Evolutionary conservation across 2,888 invertebrate species (phyloP), one percentile per base, ranked within the genome.

Genomic region (Ypsolopha sequella): DNA sequence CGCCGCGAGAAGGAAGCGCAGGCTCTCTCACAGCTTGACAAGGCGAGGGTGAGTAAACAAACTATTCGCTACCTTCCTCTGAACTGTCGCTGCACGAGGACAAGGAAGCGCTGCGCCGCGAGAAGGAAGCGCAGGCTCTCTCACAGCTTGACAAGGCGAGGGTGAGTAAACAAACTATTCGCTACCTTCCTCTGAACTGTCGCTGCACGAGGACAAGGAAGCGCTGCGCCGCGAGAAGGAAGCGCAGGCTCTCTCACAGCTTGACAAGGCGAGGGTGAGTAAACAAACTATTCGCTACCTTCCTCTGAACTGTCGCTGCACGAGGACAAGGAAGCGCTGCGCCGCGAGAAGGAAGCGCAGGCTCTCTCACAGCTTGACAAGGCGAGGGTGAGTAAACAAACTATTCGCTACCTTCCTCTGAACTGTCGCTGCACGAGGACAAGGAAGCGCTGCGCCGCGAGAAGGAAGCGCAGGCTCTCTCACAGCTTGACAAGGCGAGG

Each of bases 21-120:
- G 90, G 98, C 98, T 74, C 92, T 97, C 88, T 92, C 93, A 82
- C 98, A 98, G 89, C 92, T 99, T 85, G 97, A 98, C 86, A 97
- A 97, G 91, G 98, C 98, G 70, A 92, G 95, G 92, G 98, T 98
- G 73, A 88, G 91, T 74, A 52, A 2, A 38, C 98, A 76, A 98
- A 97, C 91, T 97, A 96, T 90, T 97, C 97, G 77, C 97, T 98
- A 90, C 97, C 96, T 84, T 98, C 98, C 74, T 97, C 98, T 88
- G 98, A 98, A 90, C 93, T 98, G 91, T 98, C 98, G 89, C 93
- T 98, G 91, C 98, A 98, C 93, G 97, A 97, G 89, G 98, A 98
- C 89, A 95, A 96, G 78, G 98, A 98, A 89, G 95, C 94, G 85
- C 92, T 96, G 89, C 93, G 98, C 85, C 92, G 97, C 85, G 98